These are phyloP conservation scores for Troides aeacus DNA, from an alignment of 2,888 invertebrate species.

Conservation along the genomic window DNA sequence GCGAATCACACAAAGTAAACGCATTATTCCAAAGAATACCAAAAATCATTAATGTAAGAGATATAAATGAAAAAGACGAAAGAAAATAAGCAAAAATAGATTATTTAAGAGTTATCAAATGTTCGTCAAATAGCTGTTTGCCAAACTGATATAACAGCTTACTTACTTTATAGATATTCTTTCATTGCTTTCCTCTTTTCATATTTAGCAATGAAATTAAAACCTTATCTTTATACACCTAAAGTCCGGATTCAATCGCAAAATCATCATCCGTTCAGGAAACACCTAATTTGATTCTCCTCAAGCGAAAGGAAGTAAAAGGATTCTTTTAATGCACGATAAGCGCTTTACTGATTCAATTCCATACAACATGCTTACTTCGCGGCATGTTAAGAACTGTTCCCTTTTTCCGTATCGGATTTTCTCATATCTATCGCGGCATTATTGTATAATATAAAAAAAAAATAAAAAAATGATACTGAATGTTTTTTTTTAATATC, in stretches of 20 bases:
- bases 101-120: background rate
- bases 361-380: slow-evolving; percentile 19
- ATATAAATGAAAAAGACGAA: too few species aligned
- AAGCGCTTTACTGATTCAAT: slow-evolving; percentile 25
- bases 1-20: too few species aligned
- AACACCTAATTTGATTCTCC: slow-evolving; percentile 24
- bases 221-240: background rate
- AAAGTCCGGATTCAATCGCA: background rate
- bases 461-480: too few species aligned
- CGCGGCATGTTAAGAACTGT: slow-evolving; percentile 12
- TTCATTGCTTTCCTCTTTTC: background rate
- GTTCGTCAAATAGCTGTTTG: slow-evolving; percentile 16
- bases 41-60: too few species aligned
- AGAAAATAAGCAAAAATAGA: too few species aligned
- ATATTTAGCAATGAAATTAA: background rate
- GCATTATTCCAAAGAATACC: too few species aligned
- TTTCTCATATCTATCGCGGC: background rate
- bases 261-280: background rate
- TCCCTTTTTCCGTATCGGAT: slow-evolving; percentile 4
- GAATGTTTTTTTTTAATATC: too few species aligned
- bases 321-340: slow-evolving; percentile 25
- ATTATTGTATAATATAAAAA: too few species aligned
- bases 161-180: slow-evolving; percentile 9
- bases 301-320: slow-evolving; percentile 22
- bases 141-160: slow-evolving; percentile 16